Percentiles rank a stretch among this genome's conserved stretches.
These are phyloP conservation scores for Hypomecis atomaria DNA, from an alignment of 2,888 invertebrate genomes.

Conservation along the genomic window DNA sequence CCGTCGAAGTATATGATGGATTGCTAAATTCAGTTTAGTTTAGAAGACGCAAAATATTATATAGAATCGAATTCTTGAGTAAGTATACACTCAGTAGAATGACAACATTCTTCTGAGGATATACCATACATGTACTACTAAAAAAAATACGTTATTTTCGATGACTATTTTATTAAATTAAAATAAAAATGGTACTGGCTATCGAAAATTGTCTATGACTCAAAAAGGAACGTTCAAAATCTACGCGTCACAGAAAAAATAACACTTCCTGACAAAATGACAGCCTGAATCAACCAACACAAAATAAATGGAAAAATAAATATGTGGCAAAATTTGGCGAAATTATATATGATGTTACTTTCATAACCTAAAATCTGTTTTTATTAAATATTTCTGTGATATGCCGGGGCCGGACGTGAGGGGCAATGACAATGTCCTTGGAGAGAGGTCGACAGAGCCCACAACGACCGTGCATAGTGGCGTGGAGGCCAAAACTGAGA, in stretches of 20 bases:
- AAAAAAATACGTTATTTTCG: no score
- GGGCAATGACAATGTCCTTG: slow-evolving; percentile 80
- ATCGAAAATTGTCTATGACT: slow-evolving; percentile 42
- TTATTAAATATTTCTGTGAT: slow-evolving; percentile 73
- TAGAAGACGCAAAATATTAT: no score
- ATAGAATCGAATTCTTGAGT: no score
- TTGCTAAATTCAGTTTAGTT: no score
- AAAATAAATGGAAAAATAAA: slow-evolving; percentile 64
- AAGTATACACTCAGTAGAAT: no score
- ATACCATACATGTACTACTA: no score
- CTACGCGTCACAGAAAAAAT: slow-evolving; percentile 50
- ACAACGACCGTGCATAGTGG: slow-evolving; percentile 76
- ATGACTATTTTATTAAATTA: no score
- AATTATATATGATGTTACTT: slow-evolving; percentile 76
- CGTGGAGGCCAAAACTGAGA: slow-evolving; percentile 73
- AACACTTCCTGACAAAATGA: slow-evolving; percentile 67
- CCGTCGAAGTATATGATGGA: no score
- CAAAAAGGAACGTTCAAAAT: slow-evolving; percentile 58
- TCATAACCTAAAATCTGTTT: slow-evolving; percentile 60
- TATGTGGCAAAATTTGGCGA: slow-evolving; percentile 71
- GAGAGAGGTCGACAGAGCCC: slow-evolving; percentile 79
- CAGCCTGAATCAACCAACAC: slow-evolving; percentile 65
- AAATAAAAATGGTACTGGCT: slow-evolving; percentile 39
- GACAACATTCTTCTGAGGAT: no score
- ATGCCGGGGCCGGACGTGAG: slow-evolving; percentile 83